A percentile compares a stretch with the other conserved stretches of the same genome.
These are phyloP conservation scores for Galago senegalensis DNA, from an alignment of 2,797 vertebrate species.

Conservation along the genomic window DNA sequence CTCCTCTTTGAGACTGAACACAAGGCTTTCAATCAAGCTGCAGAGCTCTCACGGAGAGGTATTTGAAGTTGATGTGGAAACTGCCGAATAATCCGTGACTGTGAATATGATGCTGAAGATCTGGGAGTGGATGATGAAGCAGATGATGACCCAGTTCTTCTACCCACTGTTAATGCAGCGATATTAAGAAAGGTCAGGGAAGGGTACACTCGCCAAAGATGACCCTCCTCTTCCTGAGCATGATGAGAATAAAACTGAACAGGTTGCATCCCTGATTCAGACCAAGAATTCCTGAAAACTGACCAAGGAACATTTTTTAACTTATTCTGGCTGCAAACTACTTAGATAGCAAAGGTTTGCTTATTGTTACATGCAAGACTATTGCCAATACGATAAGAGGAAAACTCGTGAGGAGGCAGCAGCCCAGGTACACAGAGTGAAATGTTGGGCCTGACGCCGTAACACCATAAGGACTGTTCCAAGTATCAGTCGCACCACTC, in stretches of 20 bases:
- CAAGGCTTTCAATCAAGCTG: background rate
- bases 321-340: conserved; percentile 92
- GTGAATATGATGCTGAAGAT: background rate
- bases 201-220: background rate
- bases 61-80: background rate
- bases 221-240: conserved; percentile 87
- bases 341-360: conserved; percentile 95
- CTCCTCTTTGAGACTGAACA: background rate
- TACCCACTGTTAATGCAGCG: background rate
- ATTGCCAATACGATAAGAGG: conserved; percentile 99
- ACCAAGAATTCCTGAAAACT: conserved; percentile 98
- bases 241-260: conserved; percentile 97
- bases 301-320: conserved; percentile 95
- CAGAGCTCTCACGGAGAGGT: background rate
- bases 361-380: conserved; percentile 98
- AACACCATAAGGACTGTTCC: conserved; percentile 91
- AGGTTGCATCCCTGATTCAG: conserved; percentile 97
- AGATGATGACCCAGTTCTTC: background rate
- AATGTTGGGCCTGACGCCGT: conserved; percentile 89
- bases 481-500: conserved; percentile 96
- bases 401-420: conserved; percentile 98
- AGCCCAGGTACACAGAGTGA: conserved; percentile 97
- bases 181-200: background rate
- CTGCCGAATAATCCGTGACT: background rate
- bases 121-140: background rate